phyloP scores from a whole-genome alignment of 1,140 invertebrate genomes.

The Sitobion miscanthi region DNA sequence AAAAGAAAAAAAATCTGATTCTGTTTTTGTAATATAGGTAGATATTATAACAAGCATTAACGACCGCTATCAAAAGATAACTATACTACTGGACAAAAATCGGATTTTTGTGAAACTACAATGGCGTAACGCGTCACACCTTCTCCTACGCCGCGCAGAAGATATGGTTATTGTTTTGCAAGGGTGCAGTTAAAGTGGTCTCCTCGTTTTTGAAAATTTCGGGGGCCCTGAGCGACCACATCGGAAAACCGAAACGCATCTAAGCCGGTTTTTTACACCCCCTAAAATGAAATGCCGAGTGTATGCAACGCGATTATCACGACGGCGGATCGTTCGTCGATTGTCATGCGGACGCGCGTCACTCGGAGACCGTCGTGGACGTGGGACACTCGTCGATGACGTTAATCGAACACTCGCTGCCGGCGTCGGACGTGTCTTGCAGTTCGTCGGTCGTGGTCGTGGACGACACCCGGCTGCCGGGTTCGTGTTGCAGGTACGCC shows the following conservation, averaged over 20 bases:
- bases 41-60: background rate
- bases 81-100: background rate
- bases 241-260: background rate
- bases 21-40: background rate
- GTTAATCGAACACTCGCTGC: slow-evolving; percentile 26
- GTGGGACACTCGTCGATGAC: slow-evolving; percentile 49
- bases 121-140: background rate
- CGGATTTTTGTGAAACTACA: background rate
- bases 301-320: background rate
- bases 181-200: background rate
- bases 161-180: background rate
- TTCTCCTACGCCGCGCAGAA: background rate
- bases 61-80: background rate
- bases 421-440: slow-evolving; percentile 34
- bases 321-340: background rate
- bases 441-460: slow-evolving; percentile 23
- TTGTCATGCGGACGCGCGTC: background rate
- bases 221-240: too few relatives aligned
- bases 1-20: background rate
- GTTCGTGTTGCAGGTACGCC: background rate
- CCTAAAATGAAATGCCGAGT: background rate
- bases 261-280: background rate
- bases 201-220: background rate
- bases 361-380: slow-evolving; percentile 43
- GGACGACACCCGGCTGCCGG: slow-evolving; percentile 36